Percentiles rank a stretch among this genome's conserved stretches.
These are phyloP conservation scores for Dasypogon diadema DNA, from an alignment of 2,888 invertebrate genomes.

Conservation along the genomic window DNA sequence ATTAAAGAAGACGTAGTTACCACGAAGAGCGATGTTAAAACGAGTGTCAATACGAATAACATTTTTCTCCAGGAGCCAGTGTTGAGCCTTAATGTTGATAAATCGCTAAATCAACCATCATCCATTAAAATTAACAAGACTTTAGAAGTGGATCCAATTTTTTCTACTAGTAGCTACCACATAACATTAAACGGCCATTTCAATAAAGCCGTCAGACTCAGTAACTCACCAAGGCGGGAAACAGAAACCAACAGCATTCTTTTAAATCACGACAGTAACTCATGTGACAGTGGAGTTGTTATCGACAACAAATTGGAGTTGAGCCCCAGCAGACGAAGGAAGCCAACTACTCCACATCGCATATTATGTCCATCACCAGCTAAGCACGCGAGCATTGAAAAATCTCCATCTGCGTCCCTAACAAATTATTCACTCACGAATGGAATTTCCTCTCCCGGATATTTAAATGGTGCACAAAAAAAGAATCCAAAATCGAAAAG, in stretches of 20 bases:
- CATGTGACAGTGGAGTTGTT: conserved; percentile 68
- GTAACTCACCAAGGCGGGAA: conserved; percentile 52
- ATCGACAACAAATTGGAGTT: conserved; percentile 59
- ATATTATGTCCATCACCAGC: conserved; percentile 70
- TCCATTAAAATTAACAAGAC: conserved; percentile 67
- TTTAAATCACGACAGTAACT: conserved; percentile 66
- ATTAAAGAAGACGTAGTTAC: not conserved
- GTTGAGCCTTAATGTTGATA: conserved; percentile 67
- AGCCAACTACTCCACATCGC: conserved; percentile 73
- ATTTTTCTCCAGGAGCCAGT: conserved; percentile 68
- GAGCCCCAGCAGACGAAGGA: conserved; percentile 61
- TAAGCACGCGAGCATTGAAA: conserved; percentile 60
- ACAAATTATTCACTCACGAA: conserved; percentile 54
- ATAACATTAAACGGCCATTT: conserved; percentile 64
- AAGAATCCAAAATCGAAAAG: conserved; percentile 59
- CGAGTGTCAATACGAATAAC: conserved; percentile 59
- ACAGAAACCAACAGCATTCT: conserved; percentile 52
- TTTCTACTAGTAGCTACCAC: conserved; percentile 59
- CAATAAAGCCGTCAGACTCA: conserved; percentile 65
- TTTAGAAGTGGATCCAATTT: conserved; percentile 64
- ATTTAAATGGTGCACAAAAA: conserved; percentile 57
- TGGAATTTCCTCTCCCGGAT: conserved; percentile 52
- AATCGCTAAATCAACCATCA: conserved; percentile 67
- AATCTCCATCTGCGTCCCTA: conserved; percentile 45
- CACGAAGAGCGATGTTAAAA: not conserved